Percentiles rank a stretch among this genome's conserved stretches.
phyloP scores from a whole-genome alignment of 1,140 invertebrate genomes.

The Lepidurus couesii region DNA sequence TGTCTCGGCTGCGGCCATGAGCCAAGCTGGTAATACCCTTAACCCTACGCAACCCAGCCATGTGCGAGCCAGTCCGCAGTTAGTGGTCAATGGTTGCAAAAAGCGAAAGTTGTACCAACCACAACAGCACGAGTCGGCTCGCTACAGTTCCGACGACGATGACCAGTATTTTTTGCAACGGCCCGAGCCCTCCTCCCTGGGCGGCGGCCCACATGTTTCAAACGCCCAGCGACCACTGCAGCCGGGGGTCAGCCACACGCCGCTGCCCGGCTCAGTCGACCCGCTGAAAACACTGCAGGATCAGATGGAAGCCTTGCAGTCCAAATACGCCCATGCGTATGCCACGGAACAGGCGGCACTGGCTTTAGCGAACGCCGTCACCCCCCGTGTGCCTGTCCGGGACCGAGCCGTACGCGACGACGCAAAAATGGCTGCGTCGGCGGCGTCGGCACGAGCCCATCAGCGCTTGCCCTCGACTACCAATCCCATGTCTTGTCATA shows the following conservation, averaged over 20 bases:
- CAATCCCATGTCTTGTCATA: constrained; percentile 23
- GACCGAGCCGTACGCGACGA: constrained; percentile 26
- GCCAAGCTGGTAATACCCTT: neutral
- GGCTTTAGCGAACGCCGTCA: constrained; percentile 1
- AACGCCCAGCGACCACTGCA: neutral
- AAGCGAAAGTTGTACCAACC: constrained; percentile 96
- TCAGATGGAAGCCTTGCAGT: constrained; percentile 31
- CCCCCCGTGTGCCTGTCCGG: constrained; percentile 26
- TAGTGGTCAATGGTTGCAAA: constrained; percentile 63
- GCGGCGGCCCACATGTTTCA: neutral
- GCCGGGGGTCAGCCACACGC: neutral
- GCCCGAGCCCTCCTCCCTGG: neutral
- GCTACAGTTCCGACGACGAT: constrained; percentile 32
- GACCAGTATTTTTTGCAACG: neutral
- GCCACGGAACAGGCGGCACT: neutral
- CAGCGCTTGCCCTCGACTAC: constrained; percentile 19
- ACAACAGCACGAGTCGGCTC: constrained; percentile 70
- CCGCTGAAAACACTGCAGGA: constrained; percentile 33
- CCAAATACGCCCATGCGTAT: constrained; percentile 24
- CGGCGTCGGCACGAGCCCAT: neutral
- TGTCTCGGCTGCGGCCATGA: neutral
- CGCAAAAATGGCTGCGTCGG: constrained; percentile 1
- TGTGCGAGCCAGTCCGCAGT: constrained; percentile 26
- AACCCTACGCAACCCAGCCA: neutral
- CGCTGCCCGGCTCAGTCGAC: neutral